phyloP scores from a whole-genome alignment of 2,888 invertebrate species.

The Cordylochernes scorpioides region DNA sequence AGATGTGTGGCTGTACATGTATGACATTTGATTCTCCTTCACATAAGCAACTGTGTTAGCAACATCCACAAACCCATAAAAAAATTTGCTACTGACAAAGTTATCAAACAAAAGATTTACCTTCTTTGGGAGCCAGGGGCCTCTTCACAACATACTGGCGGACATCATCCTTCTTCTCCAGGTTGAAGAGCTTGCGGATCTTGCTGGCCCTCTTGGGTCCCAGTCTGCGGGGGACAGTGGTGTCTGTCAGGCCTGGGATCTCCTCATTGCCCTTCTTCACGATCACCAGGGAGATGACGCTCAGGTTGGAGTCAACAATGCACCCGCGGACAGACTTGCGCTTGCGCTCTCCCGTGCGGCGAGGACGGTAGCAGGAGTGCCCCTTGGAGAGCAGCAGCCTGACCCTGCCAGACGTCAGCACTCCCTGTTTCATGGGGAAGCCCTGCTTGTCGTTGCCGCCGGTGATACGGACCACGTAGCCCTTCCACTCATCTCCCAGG shows the following conservation, averaged over 20 bases:
- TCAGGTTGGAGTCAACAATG: conserved; percentile 88
- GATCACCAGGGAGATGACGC: conserved; percentile 76
- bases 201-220: conserved; percentile 92
- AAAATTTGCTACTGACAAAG: not conserved
- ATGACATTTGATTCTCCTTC: too few relatives aligned
- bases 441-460: conserved; percentile 99
- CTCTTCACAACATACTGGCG: conserved; percentile 86
- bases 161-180: conserved; percentile 88
- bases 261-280: conserved; percentile 71
- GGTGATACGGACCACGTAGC: conserved; percentile 74
- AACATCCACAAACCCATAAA: not conserved
- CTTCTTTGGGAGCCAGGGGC: conserved; percentile 40
- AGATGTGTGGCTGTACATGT: too few relatives aligned
- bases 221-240: conserved; percentile 68
- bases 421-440: conserved; percentile 99
- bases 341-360: conserved; percentile 83
- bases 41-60: not conserved
- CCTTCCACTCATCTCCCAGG: conserved; percentile 97
- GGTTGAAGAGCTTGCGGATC: conserved; percentile 84
- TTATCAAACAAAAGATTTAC: too few relatives aligned
- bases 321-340: conserved; percentile 96
- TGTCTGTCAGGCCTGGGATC: conserved; percentile 84
- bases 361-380: conserved; percentile 76
- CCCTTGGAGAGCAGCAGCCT: conserved; percentile 80
- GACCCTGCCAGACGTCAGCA: conserved; percentile 82